Conservation (phyloP, 2,797 vertebrate genomes). For the Decapterus maruadsi region DNA sequence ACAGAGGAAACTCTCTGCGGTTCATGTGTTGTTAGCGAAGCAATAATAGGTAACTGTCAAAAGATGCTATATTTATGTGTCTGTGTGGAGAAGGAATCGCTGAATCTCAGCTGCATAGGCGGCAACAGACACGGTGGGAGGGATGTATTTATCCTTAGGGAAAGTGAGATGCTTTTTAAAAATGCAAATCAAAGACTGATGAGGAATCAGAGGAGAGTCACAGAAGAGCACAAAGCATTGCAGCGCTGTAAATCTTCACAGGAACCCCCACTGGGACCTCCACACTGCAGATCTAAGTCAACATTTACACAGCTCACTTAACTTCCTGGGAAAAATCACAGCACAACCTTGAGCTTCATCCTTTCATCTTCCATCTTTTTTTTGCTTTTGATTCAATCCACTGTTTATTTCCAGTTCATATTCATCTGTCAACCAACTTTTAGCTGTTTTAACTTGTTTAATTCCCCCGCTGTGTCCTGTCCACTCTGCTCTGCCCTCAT, state of each 20-base stretch:
- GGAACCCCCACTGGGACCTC: slow-evolving; percentile 42
- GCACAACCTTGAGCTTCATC: slow-evolving; percentile 32
- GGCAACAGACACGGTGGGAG: slow-evolving; percentile 33
- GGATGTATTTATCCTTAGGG: slow-evolving; percentile 59
- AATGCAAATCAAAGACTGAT: slow-evolving; percentile 77
- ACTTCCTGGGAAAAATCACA: slow-evolving; percentile 8
- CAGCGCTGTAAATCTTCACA: slow-evolving; percentile 48
- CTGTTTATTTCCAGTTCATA: not conserved
- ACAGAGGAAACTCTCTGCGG: no score
- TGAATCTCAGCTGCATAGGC: slow-evolving; percentile 29
- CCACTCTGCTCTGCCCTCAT: slow-evolving; percentile 11
- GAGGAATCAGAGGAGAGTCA: slow-evolving; percentile 62
- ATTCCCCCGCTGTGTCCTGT: slow-evolving; percentile 14
- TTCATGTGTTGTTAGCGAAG: not conserved
- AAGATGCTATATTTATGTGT: slow-evolving; percentile 26
- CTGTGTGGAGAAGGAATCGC: not conserved
- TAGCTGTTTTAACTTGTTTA: slow-evolving; percentile 12
- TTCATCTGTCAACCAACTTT: slow-evolving; percentile 19
- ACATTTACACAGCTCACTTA: slow-evolving; percentile 29
- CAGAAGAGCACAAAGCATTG: slow-evolving; percentile 58
- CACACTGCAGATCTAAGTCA: slow-evolving; percentile 41
- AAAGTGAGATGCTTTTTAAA: slow-evolving; percentile 71
- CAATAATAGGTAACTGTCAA: slow-evolving; percentile 1
- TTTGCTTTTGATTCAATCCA: not conserved
- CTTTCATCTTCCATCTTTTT: slow-evolving; percentile 25